Evolutionary conservation across 2,797 vertebrate species (phyloP).

Genomic region (Carcharodon carcharias): DNA sequence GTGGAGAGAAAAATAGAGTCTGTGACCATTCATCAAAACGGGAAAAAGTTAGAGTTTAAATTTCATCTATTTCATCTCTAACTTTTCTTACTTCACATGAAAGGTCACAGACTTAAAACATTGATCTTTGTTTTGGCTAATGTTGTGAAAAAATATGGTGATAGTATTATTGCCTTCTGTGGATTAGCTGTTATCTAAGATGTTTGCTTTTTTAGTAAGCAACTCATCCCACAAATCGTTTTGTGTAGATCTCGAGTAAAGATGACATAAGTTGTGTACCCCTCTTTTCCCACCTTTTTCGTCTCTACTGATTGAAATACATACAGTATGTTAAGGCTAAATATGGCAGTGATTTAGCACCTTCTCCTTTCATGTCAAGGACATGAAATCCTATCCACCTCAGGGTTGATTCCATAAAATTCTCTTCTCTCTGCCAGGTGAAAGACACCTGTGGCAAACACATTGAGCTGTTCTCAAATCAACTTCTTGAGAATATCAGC

Average conservation of each 20-base stretch:
- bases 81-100: background rate
- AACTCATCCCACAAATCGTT: background rate
- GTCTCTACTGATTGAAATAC: background rate
- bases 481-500: background rate
- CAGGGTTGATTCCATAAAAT: background rate
- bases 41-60: background rate
- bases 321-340: background rate
- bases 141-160: background rate
- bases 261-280: background rate
- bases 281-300: background rate
- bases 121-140: background rate
- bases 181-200: background rate
- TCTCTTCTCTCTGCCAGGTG: background rate
- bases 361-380: background rate
- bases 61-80: background rate
- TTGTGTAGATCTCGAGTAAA: background rate
- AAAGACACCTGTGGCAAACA: background rate
- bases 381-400: background rate
- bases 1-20: background rate
- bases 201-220: background rate
- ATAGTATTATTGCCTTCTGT: background rate
- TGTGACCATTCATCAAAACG: no score
- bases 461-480: background rate
- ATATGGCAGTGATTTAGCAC: background rate
- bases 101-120: background rate